Base-by-base conservation (phyloP, 2,113 vertebrate species). In the Oreochromis spilurus region DNA sequence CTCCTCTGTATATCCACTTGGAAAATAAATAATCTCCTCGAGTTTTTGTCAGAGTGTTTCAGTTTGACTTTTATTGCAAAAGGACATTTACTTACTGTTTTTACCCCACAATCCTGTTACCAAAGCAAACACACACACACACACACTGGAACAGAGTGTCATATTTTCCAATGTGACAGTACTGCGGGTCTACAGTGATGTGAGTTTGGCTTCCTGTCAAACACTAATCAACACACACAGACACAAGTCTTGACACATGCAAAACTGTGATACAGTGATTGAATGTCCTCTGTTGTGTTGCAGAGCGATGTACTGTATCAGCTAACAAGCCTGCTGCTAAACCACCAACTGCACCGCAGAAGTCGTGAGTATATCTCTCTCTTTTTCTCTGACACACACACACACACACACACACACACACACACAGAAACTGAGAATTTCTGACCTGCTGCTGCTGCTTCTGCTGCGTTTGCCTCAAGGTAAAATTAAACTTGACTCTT, bases 251-350 rank as follows among this genome's bases (percentile, higher is more conserved):
- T 52, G 43, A 85, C 72, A 78, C 53, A 90, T 88, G 81, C 77
- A 92, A 57, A 88, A 36, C 52, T 58, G 26, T 85, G 80, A 86
- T 54, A 14, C 40, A 60, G 24, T 84, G 82, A 88, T 81, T 84
- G 65, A 83, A 81, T 92, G 86, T 87, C 53, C 55, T 89, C 40
- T 87, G 92, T 93, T 91, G 87, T 97, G 96, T 97, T 97, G 91
- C 96, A 99, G 98, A 99, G 94, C 97, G 98, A 96, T 98, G 96
- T 89, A 97, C 97, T 93, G 95, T 97, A 87, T 95, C 97, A 89
- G 95, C 96, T 93, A 97, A 96, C 96, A 99, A 98, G 96, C 96
- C 97, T 89, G 95, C 97, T 88, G 97, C 97, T 90, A 99, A 99
- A 97, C 96, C 93, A 80, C 84, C 94, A 21, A 90, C 96, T 86